Evolutionary conservation across 2,888 invertebrate genomes (phyloP).

Genomic region (Rotaria macrura): DNA sequence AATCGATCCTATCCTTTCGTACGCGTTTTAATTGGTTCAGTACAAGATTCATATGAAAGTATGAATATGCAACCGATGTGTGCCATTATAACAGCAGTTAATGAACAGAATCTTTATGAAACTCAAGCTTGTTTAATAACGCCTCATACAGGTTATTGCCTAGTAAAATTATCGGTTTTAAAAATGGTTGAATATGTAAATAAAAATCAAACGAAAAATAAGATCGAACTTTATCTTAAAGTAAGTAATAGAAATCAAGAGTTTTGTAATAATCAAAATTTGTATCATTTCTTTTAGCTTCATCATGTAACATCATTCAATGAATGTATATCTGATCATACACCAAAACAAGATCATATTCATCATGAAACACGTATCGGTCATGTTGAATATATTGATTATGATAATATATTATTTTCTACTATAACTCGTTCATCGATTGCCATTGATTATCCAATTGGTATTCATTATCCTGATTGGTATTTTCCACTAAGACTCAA

Average conservation of each 20-base stretch:
- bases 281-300: not conserved
- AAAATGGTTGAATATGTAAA: not conserved
- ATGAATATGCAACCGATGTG: not conserved
- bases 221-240: slow-evolving; percentile 10
- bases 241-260: not conserved
- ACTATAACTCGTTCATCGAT: not conserved
- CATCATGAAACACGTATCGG: slow-evolving; percentile 12
- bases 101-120: not conserved
- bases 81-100: not conserved
- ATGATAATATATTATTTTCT: not conserved
- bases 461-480: slow-evolving; percentile 5
- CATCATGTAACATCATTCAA: not conserved
- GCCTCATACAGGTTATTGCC: not conserved
- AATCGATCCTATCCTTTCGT: slow-evolving; percentile 4
- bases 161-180: not conserved
- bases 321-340: slow-evolving; percentile 1
- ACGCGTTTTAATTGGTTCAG: not conserved
- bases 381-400: not conserved
- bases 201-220: not conserved
- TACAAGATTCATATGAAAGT: not conserved
- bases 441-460: not conserved
- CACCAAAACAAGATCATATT: not conserved
- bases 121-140: not conserved
- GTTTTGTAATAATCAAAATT: not conserved
- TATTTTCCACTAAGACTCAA: not conserved